Conservation (phyloP, 1,140 invertebrate species). For the Heliconius himera region DNA sequence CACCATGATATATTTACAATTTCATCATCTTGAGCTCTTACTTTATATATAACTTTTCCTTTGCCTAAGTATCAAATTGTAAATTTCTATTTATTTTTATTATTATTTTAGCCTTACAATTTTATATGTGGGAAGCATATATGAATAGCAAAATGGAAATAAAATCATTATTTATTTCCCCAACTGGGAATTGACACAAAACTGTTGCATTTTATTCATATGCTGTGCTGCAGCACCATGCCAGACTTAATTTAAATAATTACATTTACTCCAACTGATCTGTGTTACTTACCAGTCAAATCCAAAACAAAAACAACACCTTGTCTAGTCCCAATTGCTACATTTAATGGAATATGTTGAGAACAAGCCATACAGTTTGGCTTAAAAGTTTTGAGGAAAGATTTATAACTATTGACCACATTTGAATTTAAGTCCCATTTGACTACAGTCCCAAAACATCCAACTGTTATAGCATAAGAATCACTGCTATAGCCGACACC, state of each 20-base stretch:
- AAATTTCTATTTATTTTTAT: too few species aligned
- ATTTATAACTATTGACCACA: conserved; percentile 66
- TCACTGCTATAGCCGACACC: conserved; percentile 80
- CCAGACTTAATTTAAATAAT: too few species aligned
- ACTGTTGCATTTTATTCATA: too few species aligned
- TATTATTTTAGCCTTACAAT: too few species aligned
- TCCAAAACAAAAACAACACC: conserved; percentile 84
- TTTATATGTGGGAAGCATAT: too few species aligned
- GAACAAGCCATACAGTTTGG: conserved; percentile 83
- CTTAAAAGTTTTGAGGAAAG: conserved; percentile 78
- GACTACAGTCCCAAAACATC: conserved; percentile 82
- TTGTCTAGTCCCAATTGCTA: conserved; percentile 86
- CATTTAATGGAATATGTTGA: conserved; percentile 83
- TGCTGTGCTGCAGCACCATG: too few species aligned
- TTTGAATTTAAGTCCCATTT: conserved; percentile 85
- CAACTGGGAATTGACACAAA: too few species aligned
- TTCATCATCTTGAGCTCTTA: conserved; percentile 88
- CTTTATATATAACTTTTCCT: conserved; percentile 84
- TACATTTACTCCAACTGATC: not conserved
- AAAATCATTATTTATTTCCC: too few species aligned
- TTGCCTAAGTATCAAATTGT: conserved; percentile 60
- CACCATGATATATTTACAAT: conserved; percentile 88
- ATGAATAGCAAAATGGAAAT: too few species aligned
- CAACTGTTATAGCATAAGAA: conserved; percentile 82
- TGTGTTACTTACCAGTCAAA: conserved; percentile 80